Evolutionary conservation across 2,888 invertebrate genomes (phyloP), one percentile per base, ranked within the genome.

Genomic region (Nineta flava): DNA sequence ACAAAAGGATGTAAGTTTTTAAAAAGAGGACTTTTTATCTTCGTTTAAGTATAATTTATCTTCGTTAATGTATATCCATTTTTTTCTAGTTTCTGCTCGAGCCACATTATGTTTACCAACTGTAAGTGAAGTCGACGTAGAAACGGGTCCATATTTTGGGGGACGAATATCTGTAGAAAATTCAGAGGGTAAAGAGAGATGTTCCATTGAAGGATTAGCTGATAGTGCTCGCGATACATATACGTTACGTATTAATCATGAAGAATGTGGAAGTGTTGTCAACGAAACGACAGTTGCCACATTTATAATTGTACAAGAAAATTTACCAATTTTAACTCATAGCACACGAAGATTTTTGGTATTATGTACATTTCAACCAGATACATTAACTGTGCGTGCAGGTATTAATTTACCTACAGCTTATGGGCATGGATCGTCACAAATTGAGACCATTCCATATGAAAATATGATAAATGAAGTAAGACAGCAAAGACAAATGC

Each of bases 261-360:
- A 77, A 44, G 73, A 75, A 56, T 85, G 85, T 58, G 83, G 83
- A 44, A 83, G 83, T 44, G 72, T 77, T 57, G 80, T 85, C 26
- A 85, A 86, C 57, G 81, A 81, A 46, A 83, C 85, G 17, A 83
- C 83, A 0, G 86, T 87, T 19, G 83, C 86, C 41, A 86, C 85
- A 0, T 86, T 85, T 61, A 83, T 87, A 26, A 76, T 87, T 32
- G 87, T 87, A 6, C 87, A 87, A 63, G 87, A 87, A 64, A 87
- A 85, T 65, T 67, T 85, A 51, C 84, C 85, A 4, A 86, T 87
- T 58, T 73, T 87, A 40, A 87, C 87, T 0, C 87, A 87, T 63
- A 84, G 84, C 60, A 85, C 85, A 1, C 67, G 85, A 55, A 73
- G 86, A 55, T 87, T 87, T 61, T 70, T 87, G 48, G 87, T 87